These are phyloP conservation scores for Heliconius congener DNA, from an alignment of 1,140 invertebrate species.

Conservation along the genomic window DNA sequence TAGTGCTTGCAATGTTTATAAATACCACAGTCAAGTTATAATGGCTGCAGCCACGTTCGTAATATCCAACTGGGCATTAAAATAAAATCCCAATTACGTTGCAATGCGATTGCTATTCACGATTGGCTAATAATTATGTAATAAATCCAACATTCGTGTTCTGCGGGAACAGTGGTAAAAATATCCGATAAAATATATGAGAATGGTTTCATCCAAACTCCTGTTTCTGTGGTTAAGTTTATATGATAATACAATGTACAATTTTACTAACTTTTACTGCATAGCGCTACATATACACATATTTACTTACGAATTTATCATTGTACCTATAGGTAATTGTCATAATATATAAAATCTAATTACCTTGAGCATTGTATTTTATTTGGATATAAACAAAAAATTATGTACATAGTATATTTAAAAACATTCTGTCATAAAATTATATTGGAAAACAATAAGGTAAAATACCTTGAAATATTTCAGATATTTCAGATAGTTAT, in stretches of 20 bases:
- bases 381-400: too few species aligned
- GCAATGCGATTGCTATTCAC: constrained; percentile 17
- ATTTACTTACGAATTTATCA: too few species aligned
- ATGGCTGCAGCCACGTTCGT: not conserved
- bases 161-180: constrained; percentile 17
- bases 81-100: constrained; percentile 10
- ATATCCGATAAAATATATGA: constrained; percentile 21
- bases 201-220: constrained; percentile 12
- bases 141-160: constrained; percentile 15
- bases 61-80: constrained; percentile 1
- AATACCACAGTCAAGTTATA: constrained; percentile 11
- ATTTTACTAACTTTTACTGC: not conserved
- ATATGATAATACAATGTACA: not conserved
- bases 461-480: too few species aligned
- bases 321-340: too few species aligned
- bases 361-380: too few species aligned
- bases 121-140: constrained; percentile 14
- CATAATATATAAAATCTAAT: too few species aligned
- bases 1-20: not conserved
- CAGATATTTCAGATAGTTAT: too few species aligned
- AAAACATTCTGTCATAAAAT: too few species aligned
- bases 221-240: constrained; percentile 18
- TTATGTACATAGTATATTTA: too few species aligned
- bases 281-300: too few species aligned
- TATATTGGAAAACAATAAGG: too few species aligned